Base-by-base conservation (phyloP, 2,888 invertebrate species). In the Drosophila limbata region DNA sequence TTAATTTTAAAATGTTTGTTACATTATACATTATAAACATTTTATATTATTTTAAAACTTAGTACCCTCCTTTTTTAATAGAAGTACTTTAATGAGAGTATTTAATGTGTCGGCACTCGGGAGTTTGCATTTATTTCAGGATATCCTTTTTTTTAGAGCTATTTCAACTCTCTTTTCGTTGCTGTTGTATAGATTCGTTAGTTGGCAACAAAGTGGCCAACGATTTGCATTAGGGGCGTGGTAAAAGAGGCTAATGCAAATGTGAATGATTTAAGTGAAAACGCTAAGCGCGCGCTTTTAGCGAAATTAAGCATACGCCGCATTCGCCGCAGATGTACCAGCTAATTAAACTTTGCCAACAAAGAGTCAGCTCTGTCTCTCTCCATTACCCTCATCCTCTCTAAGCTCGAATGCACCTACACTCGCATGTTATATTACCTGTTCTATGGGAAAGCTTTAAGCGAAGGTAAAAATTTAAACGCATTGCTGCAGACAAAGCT, bases 241-340 rank as follows among this genome's bases (percentile, higher is more conserved):
- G 60, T 64, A 77, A 50, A 64, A 60, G 52, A 31, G 55, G 70
- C 68, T 59, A 57, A 81, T 83, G 84, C 75, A 65, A 69, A 81
- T 80, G 82, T 79, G 79, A 76, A 84, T 87, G 76, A 84, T 79
- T 66, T 82, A 81, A 78, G 73, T 78, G 82, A 50, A 65, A 72
- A 51, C 47, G 72, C 53, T 47, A 66, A 66, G 63, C 47, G 56
- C 15, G 70, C 62, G 72, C 88, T 84, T 89, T 83, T 87, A 84
- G 88, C 70, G 47, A 82, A 74, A 89, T 89, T 89, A 87, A 73
- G 85, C 73, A 89, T 76, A 81, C 79, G 84, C 64, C 88, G 52
- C 63, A 63, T 63, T 51, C 28, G 48, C 63, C 76, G 45, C 76
- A 75, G 59, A 67, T 60, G 48, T 50, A 52, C 42, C 68, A 68